phyloP scores from a whole-genome alignment of 2,113 vertebrate genomes.

The Thalassarche chlororhynchos region DNA sequence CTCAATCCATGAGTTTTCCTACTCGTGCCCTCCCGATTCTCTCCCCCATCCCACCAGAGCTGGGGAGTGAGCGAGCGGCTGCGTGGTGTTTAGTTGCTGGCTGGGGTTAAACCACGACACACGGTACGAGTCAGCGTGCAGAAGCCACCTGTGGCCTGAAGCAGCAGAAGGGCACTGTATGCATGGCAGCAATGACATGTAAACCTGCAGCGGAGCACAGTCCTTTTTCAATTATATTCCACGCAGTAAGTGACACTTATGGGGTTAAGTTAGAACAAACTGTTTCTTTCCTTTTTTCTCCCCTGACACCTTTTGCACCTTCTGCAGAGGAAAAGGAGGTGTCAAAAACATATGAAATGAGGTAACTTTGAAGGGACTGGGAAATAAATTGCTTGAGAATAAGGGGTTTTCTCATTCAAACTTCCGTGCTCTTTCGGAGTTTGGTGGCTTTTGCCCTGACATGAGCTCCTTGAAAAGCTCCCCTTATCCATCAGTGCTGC shows the following conservation, averaged over 20 bases:
- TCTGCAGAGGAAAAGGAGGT: neutral
- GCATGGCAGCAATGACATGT: neutral
- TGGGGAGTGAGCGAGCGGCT: too few species aligned
- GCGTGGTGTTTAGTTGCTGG: too few species aligned
- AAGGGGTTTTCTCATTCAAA: neutral
- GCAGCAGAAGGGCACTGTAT: neutral
- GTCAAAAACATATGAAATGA: neutral
- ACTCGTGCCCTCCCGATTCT: too few species aligned
- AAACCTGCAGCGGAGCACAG: neutral
- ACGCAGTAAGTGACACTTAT: neutral
- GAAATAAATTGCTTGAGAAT: conserved; percentile 3
- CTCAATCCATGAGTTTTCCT: too few species aligned
- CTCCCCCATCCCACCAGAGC: too few species aligned
- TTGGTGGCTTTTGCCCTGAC: neutral
- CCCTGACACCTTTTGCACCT: neutral
- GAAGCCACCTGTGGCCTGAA: neutral
- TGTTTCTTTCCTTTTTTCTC: neutral
- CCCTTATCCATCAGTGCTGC: accelerated
- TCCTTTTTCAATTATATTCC: neutral
- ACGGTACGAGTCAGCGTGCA: neutral
- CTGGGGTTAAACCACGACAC: too few species aligned
- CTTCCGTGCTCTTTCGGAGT: neutral
- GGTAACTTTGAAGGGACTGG: neutral
- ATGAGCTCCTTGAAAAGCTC: neutral
- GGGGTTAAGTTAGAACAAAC: neutral